Evolutionary conservation across 35 echinoderm and acorn worm species (phyloP).

Genomic region (Apostichopus parvimensis): DNA sequence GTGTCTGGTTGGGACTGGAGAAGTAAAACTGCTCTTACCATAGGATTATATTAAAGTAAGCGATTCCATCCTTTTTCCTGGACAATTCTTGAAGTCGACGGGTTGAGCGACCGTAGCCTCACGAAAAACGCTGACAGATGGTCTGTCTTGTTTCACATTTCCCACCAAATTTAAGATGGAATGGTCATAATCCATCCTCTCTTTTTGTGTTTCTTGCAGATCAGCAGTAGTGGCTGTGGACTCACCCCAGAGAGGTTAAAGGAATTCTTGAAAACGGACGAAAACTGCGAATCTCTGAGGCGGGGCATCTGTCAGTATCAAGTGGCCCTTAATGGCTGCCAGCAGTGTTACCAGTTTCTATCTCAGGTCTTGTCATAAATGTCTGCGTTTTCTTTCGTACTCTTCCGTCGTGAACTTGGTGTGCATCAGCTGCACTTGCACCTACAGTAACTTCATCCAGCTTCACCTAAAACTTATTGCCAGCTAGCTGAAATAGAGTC

Average conservation of each 20-base stretch:
- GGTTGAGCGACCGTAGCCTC: too few species aligned
- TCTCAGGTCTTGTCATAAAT: background rate
- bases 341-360: background rate
- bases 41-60: too few species aligned
- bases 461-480: too few species aligned
- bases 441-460: too few species aligned
- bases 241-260: slow-evolving; percentile 5
- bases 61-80: too few species aligned
- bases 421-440: too few species aligned
- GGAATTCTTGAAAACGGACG: background rate
- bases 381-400: background rate
- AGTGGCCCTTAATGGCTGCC: slow-evolving; percentile 10
- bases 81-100: too few species aligned
- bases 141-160: background rate
- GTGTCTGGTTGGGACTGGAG: too few species aligned
- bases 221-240: background rate
- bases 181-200: too few species aligned
- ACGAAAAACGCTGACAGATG: background rate
- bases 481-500: too few species aligned
- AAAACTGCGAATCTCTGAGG: background rate
- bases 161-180: too few species aligned
- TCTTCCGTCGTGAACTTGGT: background rate
- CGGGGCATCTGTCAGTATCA: slow-evolving; percentile 7
- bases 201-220: background rate
- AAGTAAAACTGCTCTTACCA: too few species aligned